phyloP scores from a whole-genome alignment of 2,797 vertebrate genomes.

The Scleropages formosus region DNA sequence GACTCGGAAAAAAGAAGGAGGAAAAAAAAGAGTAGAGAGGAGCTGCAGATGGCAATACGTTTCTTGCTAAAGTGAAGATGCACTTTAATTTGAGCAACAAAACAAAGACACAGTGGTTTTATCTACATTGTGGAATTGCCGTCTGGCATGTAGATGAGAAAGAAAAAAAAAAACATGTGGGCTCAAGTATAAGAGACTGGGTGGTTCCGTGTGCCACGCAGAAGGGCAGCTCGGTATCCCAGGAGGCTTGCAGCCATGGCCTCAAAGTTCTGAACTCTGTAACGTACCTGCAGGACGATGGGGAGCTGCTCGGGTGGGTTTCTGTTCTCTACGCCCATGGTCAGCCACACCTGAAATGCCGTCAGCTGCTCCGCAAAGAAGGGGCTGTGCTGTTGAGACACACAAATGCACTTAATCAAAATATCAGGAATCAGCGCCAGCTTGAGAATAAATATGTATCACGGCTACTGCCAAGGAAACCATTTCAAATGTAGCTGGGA shows the following conservation, averaged over 20 bases:
- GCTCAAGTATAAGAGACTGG: too few relatives aligned
- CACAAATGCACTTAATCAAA: background rate
- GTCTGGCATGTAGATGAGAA: background rate
- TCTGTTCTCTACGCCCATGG: slow-evolving; percentile 96
- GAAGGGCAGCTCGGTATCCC: background rate
- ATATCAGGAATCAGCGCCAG: background rate
- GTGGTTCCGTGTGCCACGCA: too few relatives aligned
- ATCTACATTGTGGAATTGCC: background rate
- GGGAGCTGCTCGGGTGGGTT: slow-evolving; percentile 95
- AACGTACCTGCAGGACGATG: slow-evolving; percentile 87
- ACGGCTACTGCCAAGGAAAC: too few relatives aligned
- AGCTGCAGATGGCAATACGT: background rate
- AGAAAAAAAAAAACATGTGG: background rate
- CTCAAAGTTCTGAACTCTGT: too few relatives aligned
- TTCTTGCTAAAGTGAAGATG: background rate
- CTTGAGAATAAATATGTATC: too few relatives aligned
- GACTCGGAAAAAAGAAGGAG: background rate
- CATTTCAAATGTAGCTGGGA: too few relatives aligned
- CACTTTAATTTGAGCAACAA: background rate
- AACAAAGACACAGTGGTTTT: background rate
- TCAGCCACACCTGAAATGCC: slow-evolving; percentile 95
- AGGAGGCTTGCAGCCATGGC: background rate
- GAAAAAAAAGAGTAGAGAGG: background rate
- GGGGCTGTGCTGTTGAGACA: slow-evolving; percentile 82
- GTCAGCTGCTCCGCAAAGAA: slow-evolving; percentile 97